Evolutionary conservation across 2,797 vertebrate species (phyloP), one percentile per base, ranked within the genome.

Genomic region (Sebastes minor): DNA sequence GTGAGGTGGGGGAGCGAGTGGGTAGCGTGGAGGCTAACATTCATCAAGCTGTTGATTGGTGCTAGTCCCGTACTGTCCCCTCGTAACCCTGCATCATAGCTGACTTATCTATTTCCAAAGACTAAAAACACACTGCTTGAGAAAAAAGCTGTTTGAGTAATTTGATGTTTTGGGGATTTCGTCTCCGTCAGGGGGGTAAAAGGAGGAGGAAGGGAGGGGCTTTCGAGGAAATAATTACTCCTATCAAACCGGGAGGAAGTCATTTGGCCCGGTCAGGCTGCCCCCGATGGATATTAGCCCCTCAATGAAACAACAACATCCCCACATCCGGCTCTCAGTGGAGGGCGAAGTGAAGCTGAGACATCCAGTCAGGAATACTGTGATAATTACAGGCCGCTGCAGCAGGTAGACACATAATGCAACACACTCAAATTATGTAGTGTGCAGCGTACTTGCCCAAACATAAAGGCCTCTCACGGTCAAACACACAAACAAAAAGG

Each of bases 1-100:
- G 86, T 69, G 33, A 16, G n/a, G n/a, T 28, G 55, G 80, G 74
- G 76, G 74, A 72, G 90, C 52, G 28, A 61, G 74, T 68, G 83
- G 78, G 80, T 69, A 73, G 75, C 74, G 11, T 20, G 65, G 68
- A 86, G 84, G 77, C 78, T 71, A 83, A 82, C 80, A 81, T 87
- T 79, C 71, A 87, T 89, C 52, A 72, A 68, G 80, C 88, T 89
- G 91, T 88, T 93, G 94, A 94, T 94, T 94, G 90, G 80, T 90
- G 91, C 74, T 88, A 84, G 73, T 71, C 89, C 65, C 71, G 22
- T 1, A 12, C 56, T 27, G 78, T 80, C 76, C 59, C 69, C 76
- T 52, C 71, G n/a, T 38, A 80, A 78, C 77, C 59, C 59, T 33
- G 57, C 69, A 30, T 66, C 71, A 28, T 18, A 38, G 64, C 71